Evolutionary conservation across 2,113 vertebrate genomes (phyloP), one percentile per base, ranked within the genome.

Genomic region (Chloropsis hardwickii): DNA sequence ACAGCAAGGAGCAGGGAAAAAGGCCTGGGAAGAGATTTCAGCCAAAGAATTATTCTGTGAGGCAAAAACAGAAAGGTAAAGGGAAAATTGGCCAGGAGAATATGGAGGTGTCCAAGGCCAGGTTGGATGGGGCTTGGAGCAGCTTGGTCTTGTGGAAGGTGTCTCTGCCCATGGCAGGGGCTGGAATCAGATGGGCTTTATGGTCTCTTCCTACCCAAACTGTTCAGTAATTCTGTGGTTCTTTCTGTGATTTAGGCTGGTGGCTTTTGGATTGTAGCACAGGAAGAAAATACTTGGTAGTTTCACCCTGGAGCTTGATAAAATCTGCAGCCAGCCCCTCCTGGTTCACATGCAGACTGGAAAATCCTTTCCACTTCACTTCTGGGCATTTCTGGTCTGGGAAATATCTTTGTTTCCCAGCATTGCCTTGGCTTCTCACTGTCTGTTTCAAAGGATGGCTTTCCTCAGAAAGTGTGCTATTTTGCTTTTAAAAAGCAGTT

Each of bases 301-400:
- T 80, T 90, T 86, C 14, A 56, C 11, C 5, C 22, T 61, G 45
- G 18, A 61, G 11, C 25, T 76, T 25, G 37, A 33, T n/a, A 14
- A 76, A 24, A 7, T 31, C 37, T 48, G 20, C 6, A 35, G 23
- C 24, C 42, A 31, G 14, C 7, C 6, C 5, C 9, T 70, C 16
- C 20, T 71, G 39, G 23, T 12, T 11, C 24, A 2, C 6, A 0
- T 5, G 8, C 0, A 0, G 11, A 2, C 18, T 14, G 71, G 31
- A 56, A 76, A 67, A 25, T 5, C 4, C 13, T 37, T 76, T 67
- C 29, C 12, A 2, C 17, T 44, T 6, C 2, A 18, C 24, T 71
- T 56, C 4, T 23, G 22, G n/a, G 35, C 3, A 7, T 67, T 89
- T 67, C 57, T 64, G 20, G 14, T 6, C 14, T 76, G 66, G 74